Conservation (phyloP, 2,113 vertebrate species). For the Hydrochoerus hydrochaeris region DNA sequence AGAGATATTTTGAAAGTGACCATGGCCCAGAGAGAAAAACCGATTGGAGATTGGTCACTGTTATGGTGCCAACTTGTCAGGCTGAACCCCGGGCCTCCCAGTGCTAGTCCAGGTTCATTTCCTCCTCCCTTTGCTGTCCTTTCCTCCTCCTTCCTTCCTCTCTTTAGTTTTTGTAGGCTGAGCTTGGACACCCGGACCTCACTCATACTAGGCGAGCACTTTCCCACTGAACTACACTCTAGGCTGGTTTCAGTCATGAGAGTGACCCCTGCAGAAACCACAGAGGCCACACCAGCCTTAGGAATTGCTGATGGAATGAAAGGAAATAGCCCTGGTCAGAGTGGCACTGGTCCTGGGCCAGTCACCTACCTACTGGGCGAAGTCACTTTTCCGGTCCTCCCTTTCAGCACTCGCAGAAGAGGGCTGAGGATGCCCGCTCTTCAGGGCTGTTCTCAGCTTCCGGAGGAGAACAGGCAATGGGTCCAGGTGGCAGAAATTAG, state of each 20-base stretch:
- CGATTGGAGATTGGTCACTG: neutral
- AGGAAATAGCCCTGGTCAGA: neutral
- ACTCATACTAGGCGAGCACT: neutral
- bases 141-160: neutral
- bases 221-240: neutral
- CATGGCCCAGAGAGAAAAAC: neutral
- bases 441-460: no score
- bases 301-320: neutral
- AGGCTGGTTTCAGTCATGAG: neutral
- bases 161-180: neutral
- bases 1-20: neutral
- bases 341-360: neutral
- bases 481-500: neutral
- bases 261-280: neutral
- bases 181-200: neutral
- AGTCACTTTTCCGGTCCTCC: neutral
- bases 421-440: neutral
- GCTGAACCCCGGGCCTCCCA: neutral
- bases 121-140: no score
- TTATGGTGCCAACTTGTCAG: neutral
- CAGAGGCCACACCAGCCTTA: neutral
- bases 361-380: neutral
- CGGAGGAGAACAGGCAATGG: neutral
- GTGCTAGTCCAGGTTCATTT: neutral
- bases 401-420: neutral